A percentile compares a stretch with the other conserved stretches of the same genome.
These are phyloP conservation scores for Zaprionus vittiger DNA, from an alignment of 1,140 invertebrate genomes.

Conservation along the genomic window DNA sequence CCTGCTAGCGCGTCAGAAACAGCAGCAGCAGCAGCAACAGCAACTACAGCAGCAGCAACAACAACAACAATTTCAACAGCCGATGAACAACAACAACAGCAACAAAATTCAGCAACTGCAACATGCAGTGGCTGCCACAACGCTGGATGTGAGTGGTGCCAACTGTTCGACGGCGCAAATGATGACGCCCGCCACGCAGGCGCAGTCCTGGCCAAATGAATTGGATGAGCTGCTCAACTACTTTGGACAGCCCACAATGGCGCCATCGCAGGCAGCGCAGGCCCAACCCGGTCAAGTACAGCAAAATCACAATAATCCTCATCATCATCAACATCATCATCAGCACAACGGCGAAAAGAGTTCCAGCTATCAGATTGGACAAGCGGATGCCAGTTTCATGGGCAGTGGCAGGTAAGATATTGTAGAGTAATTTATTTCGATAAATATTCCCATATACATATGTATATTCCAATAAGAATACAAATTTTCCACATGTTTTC, in stretches of 20 bases:
- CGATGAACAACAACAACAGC: conserved; percentile 49
- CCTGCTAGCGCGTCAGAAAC: conserved; percentile 67
- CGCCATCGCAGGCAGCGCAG: not conserved
- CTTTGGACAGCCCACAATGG: conserved; percentile 47
- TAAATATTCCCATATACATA: too few species aligned
- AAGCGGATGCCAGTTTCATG: conserved; percentile 70
- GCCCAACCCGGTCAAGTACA: conserved; percentile 36
- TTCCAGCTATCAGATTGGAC: conserved; percentile 76
- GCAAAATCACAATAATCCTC: conserved; percentile 28
- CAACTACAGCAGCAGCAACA: conserved; percentile 66
- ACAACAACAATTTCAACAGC: conserved; percentile 46
- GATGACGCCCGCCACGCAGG: conserved; percentile 70
- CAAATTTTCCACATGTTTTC: too few species aligned
- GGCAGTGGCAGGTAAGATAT: conserved; percentile 71
- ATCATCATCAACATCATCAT: conserved; percentile 33
- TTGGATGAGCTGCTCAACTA: conserved; percentile 59
- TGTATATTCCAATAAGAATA: too few species aligned
- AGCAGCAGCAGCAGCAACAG: conserved; percentile 31
- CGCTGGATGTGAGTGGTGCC: conserved; percentile 62
- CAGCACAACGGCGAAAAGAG: conserved; percentile 66
- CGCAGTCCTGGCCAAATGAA: conserved; percentile 64
- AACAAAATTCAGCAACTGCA: conserved; percentile 69
- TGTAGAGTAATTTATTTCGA: not conserved
- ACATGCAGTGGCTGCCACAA: conserved; percentile 69
- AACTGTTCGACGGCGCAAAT: conserved; percentile 72